Conservation (phyloP, 2,113 vertebrate species). For the Chaenocephalus aceratus region DNA sequence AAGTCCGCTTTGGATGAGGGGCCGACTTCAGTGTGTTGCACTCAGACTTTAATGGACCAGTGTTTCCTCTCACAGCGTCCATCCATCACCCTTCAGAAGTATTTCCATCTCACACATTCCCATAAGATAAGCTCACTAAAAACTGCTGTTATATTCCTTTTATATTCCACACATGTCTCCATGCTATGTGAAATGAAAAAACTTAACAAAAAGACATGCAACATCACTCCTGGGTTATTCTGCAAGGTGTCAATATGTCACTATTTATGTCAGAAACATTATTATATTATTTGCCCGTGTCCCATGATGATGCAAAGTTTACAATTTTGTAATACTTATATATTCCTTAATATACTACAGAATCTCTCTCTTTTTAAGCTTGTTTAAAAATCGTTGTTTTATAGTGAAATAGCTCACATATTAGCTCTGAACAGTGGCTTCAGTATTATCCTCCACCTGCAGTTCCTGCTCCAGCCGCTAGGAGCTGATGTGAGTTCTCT, state of each 20-base stretch:
- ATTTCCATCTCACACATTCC: constrained; percentile 27
- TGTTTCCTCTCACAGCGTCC: constrained; percentile 73
- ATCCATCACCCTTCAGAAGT: constrained; percentile 59
- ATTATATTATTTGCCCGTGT: neutral
- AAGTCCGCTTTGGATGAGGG: neutral
- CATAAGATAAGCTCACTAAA: neutral
- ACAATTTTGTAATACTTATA: neutral
- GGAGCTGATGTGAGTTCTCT: constrained; percentile 75
- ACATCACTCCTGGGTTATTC: neutral
- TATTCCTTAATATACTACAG: too few species aligned
- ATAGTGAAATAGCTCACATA: neutral
- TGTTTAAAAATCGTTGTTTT: neutral
- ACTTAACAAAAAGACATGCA: neutral
- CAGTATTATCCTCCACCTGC: constrained; percentile 21
- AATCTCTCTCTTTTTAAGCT: neutral
- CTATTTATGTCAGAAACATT: neutral
- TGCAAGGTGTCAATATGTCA: neutral
- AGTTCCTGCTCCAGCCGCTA: constrained; percentile 66
- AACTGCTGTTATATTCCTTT: neutral
- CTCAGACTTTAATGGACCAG: constrained; percentile 67
- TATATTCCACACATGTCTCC: neutral
- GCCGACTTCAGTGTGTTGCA: constrained; percentile 58
- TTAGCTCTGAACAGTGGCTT: neutral
- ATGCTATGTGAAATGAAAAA: neutral
- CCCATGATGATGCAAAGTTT: neutral